Percentiles rank a stretch among this genome's conserved stretches.
Conservation (phyloP, 2,888 invertebrate genomes). For the Eupithecia subfuscata region DNA sequence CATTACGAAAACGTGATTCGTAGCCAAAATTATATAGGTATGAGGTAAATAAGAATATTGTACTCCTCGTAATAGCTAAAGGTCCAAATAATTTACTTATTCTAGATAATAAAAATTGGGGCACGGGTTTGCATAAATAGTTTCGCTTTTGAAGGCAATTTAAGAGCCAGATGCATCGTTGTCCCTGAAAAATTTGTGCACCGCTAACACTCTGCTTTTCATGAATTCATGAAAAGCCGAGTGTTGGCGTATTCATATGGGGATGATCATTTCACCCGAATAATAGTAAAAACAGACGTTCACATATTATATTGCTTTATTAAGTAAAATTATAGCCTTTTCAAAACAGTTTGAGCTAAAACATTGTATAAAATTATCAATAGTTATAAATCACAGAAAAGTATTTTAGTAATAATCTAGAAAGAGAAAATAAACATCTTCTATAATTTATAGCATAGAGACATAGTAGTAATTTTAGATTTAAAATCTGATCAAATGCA, state of each 20-base stretch:
- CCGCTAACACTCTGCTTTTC: background rate
- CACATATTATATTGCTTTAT: constrained; percentile 75
- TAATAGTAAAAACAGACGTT: constrained; percentile 28
- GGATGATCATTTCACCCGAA: background rate
- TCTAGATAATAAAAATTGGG: background rate
- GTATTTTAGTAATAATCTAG: constrained; percentile 60
- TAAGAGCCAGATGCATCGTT: background rate
- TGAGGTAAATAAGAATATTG: constrained; percentile 9
- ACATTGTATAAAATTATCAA: constrained; percentile 78
- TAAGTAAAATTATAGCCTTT: constrained; percentile 78
- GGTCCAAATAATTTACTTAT: constrained; percentile 25
- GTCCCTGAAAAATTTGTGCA: background rate
- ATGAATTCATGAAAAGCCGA: too few relatives aligned
- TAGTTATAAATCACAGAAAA: constrained; percentile 82
- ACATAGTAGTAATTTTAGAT: constrained; percentile 31
- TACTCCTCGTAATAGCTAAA: constrained; percentile 15
- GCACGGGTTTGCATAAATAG: background rate
- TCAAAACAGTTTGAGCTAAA: constrained; percentile 69
- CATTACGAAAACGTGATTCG: constrained; percentile 1
- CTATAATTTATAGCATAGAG: constrained; percentile 45
- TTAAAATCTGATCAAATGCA: constrained; percentile 41
- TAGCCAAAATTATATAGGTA: background rate
- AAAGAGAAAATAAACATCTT: constrained; percentile 66
- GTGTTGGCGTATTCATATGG: too few relatives aligned
- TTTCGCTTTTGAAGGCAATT: background rate